Percentiles rank a stretch among this genome's conserved stretches.
Conservation (phyloP, 2,888 invertebrate genomes). For the Nomada flava region DNA sequence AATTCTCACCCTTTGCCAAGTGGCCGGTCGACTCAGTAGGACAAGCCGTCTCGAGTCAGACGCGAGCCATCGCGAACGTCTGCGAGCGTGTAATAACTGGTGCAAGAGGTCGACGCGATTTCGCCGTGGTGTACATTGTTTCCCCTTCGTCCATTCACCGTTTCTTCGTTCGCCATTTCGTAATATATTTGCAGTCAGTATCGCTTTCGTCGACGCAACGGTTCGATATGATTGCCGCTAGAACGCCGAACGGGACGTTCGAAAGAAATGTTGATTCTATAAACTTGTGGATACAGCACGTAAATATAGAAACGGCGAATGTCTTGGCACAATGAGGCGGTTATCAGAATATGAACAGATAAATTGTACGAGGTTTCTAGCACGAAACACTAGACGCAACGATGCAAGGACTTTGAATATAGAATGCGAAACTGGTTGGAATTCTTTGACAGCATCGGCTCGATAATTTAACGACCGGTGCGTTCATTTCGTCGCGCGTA, state of each 20-base stretch:
- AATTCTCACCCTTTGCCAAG: conserved; percentile 65
- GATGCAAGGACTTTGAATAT: background rate
- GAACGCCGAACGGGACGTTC: background rate
- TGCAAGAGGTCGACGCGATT: conserved; percentile 20
- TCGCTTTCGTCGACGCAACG: too few species aligned
- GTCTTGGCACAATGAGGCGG: conserved; percentile 17
- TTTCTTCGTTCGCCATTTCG: background rate
- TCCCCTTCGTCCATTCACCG: background rate
- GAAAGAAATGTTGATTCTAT: conserved; percentile 11
- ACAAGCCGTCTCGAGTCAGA: conserved; percentile 61
- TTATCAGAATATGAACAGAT: conserved; percentile 17
- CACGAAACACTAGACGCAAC: background rate
- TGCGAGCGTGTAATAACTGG: conserved; percentile 27
- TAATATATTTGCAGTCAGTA: background rate
- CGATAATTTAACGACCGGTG: background rate
- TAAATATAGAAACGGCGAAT: conserved; percentile 8
- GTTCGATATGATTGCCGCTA: too few species aligned
- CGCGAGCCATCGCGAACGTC: conserved; percentile 33
- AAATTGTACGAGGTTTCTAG: background rate
- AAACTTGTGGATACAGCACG: conserved; percentile 8
- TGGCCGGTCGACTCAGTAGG: conserved; percentile 57
- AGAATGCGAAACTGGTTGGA: background rate
- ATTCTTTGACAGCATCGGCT: background rate
- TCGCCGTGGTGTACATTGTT: background rate
- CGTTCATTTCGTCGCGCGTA: background rate